Conservation (phyloP, 2,113 vertebrate genomes). For the Ophiodon elongatus region DNA sequence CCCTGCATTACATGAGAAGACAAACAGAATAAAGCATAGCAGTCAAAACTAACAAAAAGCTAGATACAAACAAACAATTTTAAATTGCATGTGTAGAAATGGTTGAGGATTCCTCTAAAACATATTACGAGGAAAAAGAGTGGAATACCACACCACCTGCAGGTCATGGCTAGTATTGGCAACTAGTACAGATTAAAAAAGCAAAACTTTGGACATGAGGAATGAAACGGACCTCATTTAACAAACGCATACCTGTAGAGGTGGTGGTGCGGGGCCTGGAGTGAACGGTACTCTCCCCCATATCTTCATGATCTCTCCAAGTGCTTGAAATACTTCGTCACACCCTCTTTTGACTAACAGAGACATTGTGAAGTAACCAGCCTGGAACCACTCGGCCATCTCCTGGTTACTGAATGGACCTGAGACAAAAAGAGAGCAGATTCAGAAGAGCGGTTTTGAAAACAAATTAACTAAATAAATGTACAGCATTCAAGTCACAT, state of each 20-base stretch:
- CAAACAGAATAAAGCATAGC: not conserved
- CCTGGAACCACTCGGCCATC: constrained; percentile 99
- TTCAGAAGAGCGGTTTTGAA: not conserved
- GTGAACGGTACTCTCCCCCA: constrained; percentile 97
- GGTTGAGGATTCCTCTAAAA: not conserved
- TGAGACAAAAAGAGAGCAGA: constrained; percentile 61
- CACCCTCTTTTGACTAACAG: constrained; percentile 96
- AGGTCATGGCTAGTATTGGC: constrained; percentile 27
- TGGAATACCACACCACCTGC: constrained; percentile 50
- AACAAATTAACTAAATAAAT: no score
- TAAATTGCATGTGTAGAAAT: not conserved
- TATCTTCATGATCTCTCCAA: constrained; percentile 98
- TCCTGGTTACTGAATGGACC: constrained; percentile 98
- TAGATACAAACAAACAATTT: not conserved
- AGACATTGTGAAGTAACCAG: constrained; percentile 98
- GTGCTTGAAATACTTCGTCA: constrained; percentile 95
- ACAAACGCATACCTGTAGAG: constrained; percentile 87
- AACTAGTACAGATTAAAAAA: constrained; percentile 5
- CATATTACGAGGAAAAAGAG: not conserved
- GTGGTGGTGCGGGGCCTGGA: constrained; percentile 90
- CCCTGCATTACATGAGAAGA: constrained; percentile 80
- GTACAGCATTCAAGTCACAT: not conserved
- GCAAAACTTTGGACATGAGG: not conserved
- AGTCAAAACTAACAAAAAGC: not conserved
- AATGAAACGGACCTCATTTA: not conserved